phyloP scores from a whole-genome alignment of 2,113 vertebrate genomes.

The Sarotherodon lohbergeri region DNA sequence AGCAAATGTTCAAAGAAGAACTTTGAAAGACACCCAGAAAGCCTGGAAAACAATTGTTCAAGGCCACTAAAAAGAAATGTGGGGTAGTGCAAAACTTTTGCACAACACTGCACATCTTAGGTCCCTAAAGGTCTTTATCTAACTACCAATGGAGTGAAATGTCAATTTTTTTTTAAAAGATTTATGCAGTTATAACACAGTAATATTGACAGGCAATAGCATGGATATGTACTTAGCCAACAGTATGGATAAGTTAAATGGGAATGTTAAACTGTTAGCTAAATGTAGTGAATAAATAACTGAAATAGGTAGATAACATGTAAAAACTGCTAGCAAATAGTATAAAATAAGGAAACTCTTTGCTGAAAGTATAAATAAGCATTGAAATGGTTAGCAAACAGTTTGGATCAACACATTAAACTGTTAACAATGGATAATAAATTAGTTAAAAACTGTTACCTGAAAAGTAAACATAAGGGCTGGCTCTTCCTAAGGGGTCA shows the following conservation, averaged over 20 bases:
- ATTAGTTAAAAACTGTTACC: not conserved
- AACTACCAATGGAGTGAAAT: not conserved
- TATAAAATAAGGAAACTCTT: not conserved
- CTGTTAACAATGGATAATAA: not conserved
- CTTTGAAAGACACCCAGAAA: not conserved
- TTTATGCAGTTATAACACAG: not conserved
- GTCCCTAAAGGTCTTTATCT: not conserved
- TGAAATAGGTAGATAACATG: not conserved
- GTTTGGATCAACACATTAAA: not conserved
- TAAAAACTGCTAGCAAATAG: not conserved
- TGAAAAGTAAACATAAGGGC: not conserved
- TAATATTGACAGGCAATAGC: not conserved
- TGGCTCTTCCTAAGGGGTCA: not conserved
- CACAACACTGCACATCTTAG: not conserved
- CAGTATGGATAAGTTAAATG: not conserved
- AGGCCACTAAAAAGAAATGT: not conserved
- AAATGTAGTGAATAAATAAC: not conserved
- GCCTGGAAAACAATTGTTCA: not conserved
- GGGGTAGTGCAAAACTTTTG: not conserved
- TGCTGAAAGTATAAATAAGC: not conserved
- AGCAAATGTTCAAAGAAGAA: not conserved
- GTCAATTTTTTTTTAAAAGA: rapidly evolving
- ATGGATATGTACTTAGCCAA: not conserved
- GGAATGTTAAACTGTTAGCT: not conserved
- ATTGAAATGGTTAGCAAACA: not conserved